A percentile compares a stretch with the other conserved stretches of the same genome.
phyloP scores from a whole-genome alignment of 2,888 invertebrate genomes.

The Nomada ferruginata region DNA sequence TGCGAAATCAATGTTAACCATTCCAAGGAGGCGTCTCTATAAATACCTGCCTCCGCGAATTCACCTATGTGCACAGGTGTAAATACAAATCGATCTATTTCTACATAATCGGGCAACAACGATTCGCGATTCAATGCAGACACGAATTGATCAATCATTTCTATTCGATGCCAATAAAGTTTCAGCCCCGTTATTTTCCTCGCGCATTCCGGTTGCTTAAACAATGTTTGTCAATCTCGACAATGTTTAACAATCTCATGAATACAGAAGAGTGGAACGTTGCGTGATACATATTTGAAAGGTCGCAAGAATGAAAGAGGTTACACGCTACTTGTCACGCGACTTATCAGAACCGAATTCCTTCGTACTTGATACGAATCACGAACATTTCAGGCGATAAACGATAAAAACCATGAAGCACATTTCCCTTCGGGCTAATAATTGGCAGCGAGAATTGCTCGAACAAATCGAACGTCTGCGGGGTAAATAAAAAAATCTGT shows the following conservation, averaged over 20 bases:
- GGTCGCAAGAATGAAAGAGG: constrained; percentile 5
- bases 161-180: background rate
- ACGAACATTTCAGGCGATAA: background rate
- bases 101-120: background rate
- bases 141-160: constrained; percentile 7
- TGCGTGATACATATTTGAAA: constrained; percentile 5
- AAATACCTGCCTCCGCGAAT: constrained; percentile 44
- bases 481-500: background rate
- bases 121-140: background rate
- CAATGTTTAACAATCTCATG: background rate
- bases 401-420: background rate
- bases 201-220: background rate
- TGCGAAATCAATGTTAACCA: constrained; percentile 67
- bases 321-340: constrained; percentile 35
- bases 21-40: constrained; percentile 61
- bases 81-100: constrained; percentile 14
- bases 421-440: background rate
- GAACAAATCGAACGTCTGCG: background rate
- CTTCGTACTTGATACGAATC: background rate
- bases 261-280: background rate
- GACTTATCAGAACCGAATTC: constrained; percentile 5
- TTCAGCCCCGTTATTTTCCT: background rate
- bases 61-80: constrained; percentile 9
- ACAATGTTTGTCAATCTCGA: background rate
- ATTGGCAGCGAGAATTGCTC: background rate